phyloP scores from a whole-genome alignment of 2,888 invertebrate species.

The Nezara viridula region DNA sequence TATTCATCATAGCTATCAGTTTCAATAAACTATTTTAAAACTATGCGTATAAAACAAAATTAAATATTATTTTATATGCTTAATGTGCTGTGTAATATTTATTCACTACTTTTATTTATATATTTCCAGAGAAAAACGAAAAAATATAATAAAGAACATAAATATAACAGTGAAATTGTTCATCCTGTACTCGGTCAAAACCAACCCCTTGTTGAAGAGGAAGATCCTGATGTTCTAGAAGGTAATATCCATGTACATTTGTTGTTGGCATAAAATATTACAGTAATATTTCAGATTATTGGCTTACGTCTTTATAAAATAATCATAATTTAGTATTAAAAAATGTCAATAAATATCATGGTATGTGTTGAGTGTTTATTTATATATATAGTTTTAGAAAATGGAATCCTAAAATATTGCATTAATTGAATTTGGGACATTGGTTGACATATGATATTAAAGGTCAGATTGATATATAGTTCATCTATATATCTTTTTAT shows the following conservation, averaged over 20 bases:
- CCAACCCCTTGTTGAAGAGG: background rate
- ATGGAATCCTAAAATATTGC: background rate
- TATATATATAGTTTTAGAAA: background rate
- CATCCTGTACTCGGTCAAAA: constrained; percentile 18
- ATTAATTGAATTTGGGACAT: background rate
- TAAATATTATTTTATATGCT: background rate
- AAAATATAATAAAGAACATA: constrained; percentile 51
- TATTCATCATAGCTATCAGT: background rate
- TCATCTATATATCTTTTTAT: constrained; percentile 10
- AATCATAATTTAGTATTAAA: background rate
- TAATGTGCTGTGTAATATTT: background rate
- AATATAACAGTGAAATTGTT: constrained; percentile 24
- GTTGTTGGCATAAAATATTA: background rate
- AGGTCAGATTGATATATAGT: constrained; percentile 27
- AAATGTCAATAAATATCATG: too few species aligned
- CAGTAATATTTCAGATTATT: background rate
- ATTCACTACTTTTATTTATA: background rate
- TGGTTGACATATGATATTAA: background rate
- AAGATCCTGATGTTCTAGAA: constrained; percentile 46
- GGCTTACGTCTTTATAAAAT: background rate
- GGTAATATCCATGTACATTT: background rate
- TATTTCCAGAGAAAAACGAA: constrained; percentile 45
- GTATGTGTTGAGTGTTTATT: background rate
- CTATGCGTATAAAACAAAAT: background rate
- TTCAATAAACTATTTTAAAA: background rate